Percentiles rank a stretch among this genome's conserved stretches.
These are phyloP conservation scores for Iselma pallidipennis DNA, from an alignment of 2,888 invertebrate species.

Conservation along the genomic window DNA sequence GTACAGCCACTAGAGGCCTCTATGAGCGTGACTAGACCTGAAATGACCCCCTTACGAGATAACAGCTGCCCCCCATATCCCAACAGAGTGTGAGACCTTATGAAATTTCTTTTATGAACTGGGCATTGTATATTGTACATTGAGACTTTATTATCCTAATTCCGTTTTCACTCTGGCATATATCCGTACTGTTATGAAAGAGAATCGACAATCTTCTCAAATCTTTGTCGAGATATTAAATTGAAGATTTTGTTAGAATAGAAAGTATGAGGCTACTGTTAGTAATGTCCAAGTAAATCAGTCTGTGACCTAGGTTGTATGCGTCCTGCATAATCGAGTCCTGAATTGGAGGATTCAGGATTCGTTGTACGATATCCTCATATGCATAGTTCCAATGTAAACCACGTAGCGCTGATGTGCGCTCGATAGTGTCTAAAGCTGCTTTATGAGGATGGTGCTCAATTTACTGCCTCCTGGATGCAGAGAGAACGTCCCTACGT, in stretches of 20 bases:
- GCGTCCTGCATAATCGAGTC: constrained; percentile 36
- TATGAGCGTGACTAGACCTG: constrained; percentile 29
- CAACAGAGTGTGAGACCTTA: constrained; percentile 13
- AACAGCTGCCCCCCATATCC: constrained; percentile 17
- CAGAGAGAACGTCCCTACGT: constrained; percentile 34
- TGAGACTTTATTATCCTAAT: constrained; percentile 28
- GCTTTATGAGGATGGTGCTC: constrained; percentile 53
- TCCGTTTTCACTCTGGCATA: constrained; percentile 19
- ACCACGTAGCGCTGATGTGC: constrained; percentile 54
- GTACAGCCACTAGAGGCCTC: constrained; percentile 22
- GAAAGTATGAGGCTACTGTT: too few relatives aligned
- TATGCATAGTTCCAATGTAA: constrained; percentile 53
- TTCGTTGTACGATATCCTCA: constrained; percentile 33
- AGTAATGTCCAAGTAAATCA: background rate
- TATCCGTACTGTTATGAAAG: background rate
- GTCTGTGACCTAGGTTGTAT: constrained; percentile 10
- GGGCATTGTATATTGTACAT: constrained; percentile 31
- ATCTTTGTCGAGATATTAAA: background rate
- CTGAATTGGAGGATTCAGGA: constrained; percentile 24
- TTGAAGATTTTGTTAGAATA: background rate
- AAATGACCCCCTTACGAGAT: constrained; percentile 27
- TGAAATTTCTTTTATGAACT: constrained; percentile 26
- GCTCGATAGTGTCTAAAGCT: constrained; percentile 54
- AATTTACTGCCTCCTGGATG: constrained; percentile 51
- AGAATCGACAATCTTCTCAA: background rate